Base-by-base conservation (phyloP, 1,140 invertebrate species). In the Drosophila murphyi region DNA sequence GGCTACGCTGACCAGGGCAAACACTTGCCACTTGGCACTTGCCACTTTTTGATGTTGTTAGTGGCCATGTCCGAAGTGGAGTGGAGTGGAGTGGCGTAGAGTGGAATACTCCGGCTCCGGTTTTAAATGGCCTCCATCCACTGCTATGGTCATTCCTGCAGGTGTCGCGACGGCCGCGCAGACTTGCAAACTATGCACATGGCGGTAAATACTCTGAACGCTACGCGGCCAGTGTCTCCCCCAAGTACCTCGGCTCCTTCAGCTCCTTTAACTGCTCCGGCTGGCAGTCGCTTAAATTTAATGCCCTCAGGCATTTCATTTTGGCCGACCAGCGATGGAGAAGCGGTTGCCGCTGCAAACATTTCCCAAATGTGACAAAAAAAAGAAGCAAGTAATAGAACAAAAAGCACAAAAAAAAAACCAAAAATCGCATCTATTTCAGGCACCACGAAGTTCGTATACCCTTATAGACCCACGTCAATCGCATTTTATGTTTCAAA, bases 101-200 rank as follows among this genome's bases (percentile, higher is more conserved):
- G 39, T 20, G n/a, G 39, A 3, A 3, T 8, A 8, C 6, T 8
- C 5, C 6, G 6, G 3, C 37, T 7, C 6, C 37, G 6, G 39
- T 35, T 28, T 20, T 20, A 20, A 20, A 20, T 20, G 20, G 20
- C 2, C 29, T 28, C 55, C 12, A 20, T 4, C 31, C 45, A 29
- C 54, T 7, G 48, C 29, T 47, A 32, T 34, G 39, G 59, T 52
- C 81, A 86, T 82, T 88, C 83, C 83, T 74, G 83, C 80, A 87
- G 83, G 83, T 87, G 83, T 87, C 80, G 83, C 73, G 68, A 61
- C 55, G 39, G 55, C 60, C 80, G 80, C 83, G 77, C 80, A 83
- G 80, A 88, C 85, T 83, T 83, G 72, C 80, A 88, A 88, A 88
- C 83, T 88, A 88, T 88, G 83, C 83, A 88, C 83, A 88, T 89